Base-by-base conservation (phyloP, 2,113 vertebrate genomes). In the Bubalus kerabau region DNA sequence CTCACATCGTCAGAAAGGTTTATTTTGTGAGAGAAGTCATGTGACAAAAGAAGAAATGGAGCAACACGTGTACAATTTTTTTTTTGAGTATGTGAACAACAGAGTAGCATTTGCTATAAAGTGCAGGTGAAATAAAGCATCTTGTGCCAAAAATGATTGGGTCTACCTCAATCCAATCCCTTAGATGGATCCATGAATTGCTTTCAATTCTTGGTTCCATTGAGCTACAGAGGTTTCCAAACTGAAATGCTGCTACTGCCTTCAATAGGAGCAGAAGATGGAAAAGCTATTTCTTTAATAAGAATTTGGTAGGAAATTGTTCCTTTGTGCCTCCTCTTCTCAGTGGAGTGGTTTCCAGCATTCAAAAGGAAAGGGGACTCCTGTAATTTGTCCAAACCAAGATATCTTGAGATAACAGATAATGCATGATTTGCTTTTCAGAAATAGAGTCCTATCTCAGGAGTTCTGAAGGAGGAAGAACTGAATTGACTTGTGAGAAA, bases 151-250 rank as follows among this genome's bases (percentile, higher is more conserved):
- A 87, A 59, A 95, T 26, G 36, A 87, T 26, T 30, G 6, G 14
- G 46, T 90, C 52, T 80, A 32, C 59, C 59, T 86, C 57, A 46
- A 40, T 86, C 36, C 32, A 48, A 10, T 87, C 21, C 7, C 50
- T 62, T 59, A 32, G 23, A 83, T n/a, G 46, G 97, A 97, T 80
- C 85, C 59, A 96, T 85, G n/a, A 96, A 96, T 93, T 98, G 28
- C 56, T 91, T 90, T 96, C 84, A 95, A n/a, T 95, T 93, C 71
- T 84, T 94, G 32, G 56, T 67, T 92, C 76, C 64, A 36, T 17
- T 67, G 62, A 92, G 40, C 87, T 84, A 76, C 90, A 62, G 52
- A 60, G 26, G 3, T 92, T 95, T 93, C 97, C 71, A 96, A 95
- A 87, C 36, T 24, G 40, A 95, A 83, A 91, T 60, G n/a, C 46